Evolutionary conservation across 2,113 vertebrate genomes (phyloP), one percentile per base, ranked within the genome.

Genomic region (Pterocles gutturalis): DNA sequence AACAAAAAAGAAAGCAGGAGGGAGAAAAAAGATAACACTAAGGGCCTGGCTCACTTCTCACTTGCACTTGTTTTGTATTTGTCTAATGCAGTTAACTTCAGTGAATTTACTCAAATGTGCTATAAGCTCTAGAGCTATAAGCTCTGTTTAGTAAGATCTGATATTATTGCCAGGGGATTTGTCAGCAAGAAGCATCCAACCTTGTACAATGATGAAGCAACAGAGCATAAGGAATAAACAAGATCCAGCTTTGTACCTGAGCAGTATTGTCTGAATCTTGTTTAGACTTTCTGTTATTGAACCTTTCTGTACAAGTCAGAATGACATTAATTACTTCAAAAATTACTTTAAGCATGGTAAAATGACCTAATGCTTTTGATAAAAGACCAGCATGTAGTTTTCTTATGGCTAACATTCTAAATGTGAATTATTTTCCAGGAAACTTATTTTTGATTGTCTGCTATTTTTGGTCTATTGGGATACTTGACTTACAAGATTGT

Each of bases 351-450:
- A 53, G 16, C 1, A 0, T 13, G 7, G 22, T 64, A 51, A 65
- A 17, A 48, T 72, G 57, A 75, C 53, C 26, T 78, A 82, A 78
- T 48, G 19, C 10, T 93, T 95, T 89, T 81, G 53, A 31, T 18
- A 48, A 22, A 83, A 77, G 13, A 79, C 78, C 75, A 93, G 25
- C 33, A 49, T 78, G 51, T 46, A 66, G 25, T 79, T 90, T 91
- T 85, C 49, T 87, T 66, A 54, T 9, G n/a, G 36, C 11, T 36
- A 85, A 33, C 16, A 25, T 17, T 90, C 85, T 1, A 83, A 60
- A 82, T 61, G 25, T 49, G 49, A 94, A 69, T 78, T 43, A 89
- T 86, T 87, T 95, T 86, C 46, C n/a, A 62, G 67, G 90, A 87
- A 84, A 49, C 9, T 4, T 43, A 17, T 46, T 84, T 94, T 83